Evolutionary conservation across 2,888 invertebrate genomes (phyloP).

Genomic region (Cephus sareptanus): DNA sequence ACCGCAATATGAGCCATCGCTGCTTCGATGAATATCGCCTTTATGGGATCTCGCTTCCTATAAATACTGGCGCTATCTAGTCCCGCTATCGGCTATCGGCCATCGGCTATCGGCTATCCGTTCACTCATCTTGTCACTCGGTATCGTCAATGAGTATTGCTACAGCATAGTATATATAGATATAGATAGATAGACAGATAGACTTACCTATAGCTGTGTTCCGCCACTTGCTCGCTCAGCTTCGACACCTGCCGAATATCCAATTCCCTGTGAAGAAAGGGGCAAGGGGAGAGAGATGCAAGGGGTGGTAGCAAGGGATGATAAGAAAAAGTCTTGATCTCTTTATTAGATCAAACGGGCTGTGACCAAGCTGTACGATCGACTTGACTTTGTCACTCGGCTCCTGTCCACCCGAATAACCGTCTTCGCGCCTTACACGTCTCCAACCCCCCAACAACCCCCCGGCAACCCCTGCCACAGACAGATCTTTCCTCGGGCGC

Average conservation of each 20-base stretch:
- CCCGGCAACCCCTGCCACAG: background rate
- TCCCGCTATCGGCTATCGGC: constrained; percentile 8
- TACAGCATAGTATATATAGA: too few relatives aligned
- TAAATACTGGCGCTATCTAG: constrained; percentile 16
- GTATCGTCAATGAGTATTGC: too few relatives aligned
- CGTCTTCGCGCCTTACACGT: constrained; percentile 32
- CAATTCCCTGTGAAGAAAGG: too few relatives aligned
- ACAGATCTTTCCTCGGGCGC: constrained; percentile 1
- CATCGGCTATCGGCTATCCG: constrained; percentile 13
- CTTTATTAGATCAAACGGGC: constrained; percentile 57
- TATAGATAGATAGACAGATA: too few relatives aligned
- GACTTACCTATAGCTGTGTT: too few relatives aligned
- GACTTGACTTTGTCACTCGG: constrained; percentile 59
- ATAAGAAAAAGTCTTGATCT: constrained; percentile 35
- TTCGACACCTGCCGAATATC: background rate
- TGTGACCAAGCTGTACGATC: constrained; percentile 59
- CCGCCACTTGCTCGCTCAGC: too few relatives aligned
- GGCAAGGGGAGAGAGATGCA: background rate
- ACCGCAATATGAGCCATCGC: constrained; percentile 19
- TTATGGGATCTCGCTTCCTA: constrained; percentile 12
- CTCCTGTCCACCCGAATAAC: constrained; percentile 58
- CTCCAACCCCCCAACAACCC: background rate
- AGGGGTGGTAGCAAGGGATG: background rate
- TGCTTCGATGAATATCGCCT: constrained; percentile 4
- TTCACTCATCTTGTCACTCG: too few relatives aligned